Conservation (phyloP, 1,140 invertebrate genomes). For the Zophobas atratus region DNA sequence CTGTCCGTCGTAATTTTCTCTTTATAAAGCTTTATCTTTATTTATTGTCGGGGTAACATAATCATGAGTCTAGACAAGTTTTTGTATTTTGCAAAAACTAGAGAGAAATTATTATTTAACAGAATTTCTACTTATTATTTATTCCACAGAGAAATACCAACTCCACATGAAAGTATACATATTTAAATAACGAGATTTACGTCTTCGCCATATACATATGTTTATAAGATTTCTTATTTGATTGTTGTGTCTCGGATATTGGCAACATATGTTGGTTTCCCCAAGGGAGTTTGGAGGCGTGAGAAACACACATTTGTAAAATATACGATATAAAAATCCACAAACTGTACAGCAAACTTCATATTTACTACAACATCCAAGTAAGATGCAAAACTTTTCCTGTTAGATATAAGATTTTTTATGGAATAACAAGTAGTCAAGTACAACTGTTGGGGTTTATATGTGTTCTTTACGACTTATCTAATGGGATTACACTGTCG, state of each 20-base stretch:
- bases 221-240: slow-evolving; percentile 54
- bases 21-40: slow-evolving; percentile 16
- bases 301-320: slow-evolving; percentile 50
- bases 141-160: too few species aligned
- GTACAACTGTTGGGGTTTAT: too few species aligned
- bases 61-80: slow-evolving; percentile 23
- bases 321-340: slow-evolving; percentile 40
- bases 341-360: slow-evolving; percentile 36
- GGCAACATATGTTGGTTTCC: slow-evolving; percentile 46
- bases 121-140: too few species aligned
- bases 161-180: slow-evolving; percentile 36
- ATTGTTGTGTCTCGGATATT: slow-evolving; percentile 53
- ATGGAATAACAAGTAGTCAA: background rate
- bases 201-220: slow-evolving; percentile 51
- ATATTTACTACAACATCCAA: slow-evolving; percentile 6
- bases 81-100: background rate
- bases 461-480: too few species aligned
- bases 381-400: background rate
- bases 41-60: background rate
- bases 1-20: slow-evolving; percentile 20
- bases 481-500: too few species aligned
- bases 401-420: slow-evolving; percentile 2
- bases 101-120: too few species aligned
- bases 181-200: slow-evolving; percentile 44
- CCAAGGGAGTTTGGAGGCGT: slow-evolving; percentile 47